Evolutionary conservation across 23 tunicate genomes (phyloP), one percentile per base, ranked within the genome.

Genomic region (Ascidia mentula): DNA sequence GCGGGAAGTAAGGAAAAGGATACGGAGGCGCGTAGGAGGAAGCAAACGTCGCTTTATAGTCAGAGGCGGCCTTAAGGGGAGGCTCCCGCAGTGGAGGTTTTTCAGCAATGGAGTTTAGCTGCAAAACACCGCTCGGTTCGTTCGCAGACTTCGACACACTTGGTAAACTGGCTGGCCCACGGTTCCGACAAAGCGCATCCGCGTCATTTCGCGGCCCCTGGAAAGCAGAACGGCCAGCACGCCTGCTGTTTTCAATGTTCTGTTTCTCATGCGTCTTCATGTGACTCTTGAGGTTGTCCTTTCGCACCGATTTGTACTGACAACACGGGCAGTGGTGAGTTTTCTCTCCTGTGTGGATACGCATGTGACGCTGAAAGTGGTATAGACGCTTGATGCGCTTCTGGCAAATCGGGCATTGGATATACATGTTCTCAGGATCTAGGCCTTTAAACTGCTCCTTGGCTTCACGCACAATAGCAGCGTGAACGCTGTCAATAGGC

Each of bases 401-500:
- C 36, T 96, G 97, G 59, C 99, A 96, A 34, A 96, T 87, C 71
- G 97, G 99, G 77, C 99, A 96, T 73, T 96, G 95, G 40, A 96
- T 96, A 85, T 96, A 96, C 99, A 96, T 96, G 71, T 96, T 96
- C 77, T 96, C 99, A 0, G 99, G 99, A 59, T 96, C 99, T 34
- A 85, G 80, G 0, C 99, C 97, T 59, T 91, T 91, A 34, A 90
- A 89, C 74, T 90, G 94, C 40, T 89, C 88, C 87, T 95, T 95
- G 3, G 98, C 98, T 80, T 89, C 91, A 6, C 95, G 83, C 4
- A 95, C 98, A 31, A 95, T 95, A 18, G 95, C 94, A 60, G 95
- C 98, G 72, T 91, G 97, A 28, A 91, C 69, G 60, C 84, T 85
- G 45, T 91, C 90, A 22, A 91, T 80, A 24, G 97, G 83, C 15